phyloP scores from a whole-genome alignment of 2,888 invertebrate species.

The Clunio marinus region DNA sequence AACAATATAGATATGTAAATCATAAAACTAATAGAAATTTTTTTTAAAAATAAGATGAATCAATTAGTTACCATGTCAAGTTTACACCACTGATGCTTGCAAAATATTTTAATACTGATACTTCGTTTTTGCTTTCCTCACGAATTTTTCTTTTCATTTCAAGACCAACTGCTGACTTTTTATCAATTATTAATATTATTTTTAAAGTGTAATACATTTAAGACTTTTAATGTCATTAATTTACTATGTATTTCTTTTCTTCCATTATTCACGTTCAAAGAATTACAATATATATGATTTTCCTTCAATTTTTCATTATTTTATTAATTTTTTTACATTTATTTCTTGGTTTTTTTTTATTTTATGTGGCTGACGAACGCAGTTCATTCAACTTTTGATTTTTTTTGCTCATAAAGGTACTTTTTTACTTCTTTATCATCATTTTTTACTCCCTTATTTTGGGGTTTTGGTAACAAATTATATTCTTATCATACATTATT shows the following conservation, averaged over 20 bases:
- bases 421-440: conserved; percentile 39
- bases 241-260: too few species aligned
- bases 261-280: conserved; percentile 33
- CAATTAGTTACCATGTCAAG: too few species aligned
- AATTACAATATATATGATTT: conserved; percentile 38
- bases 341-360: conserved; percentile 14
- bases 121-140: not conserved
- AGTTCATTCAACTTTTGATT: conserved; percentile 34
- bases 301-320: conserved; percentile 16
- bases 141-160: not conserved
- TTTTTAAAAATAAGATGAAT: too few species aligned
- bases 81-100: too few species aligned
- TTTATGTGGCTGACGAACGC: conserved; percentile 18
- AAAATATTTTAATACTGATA: conserved; percentile 10
- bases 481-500: conserved; percentile 17
- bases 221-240: conserved; percentile 31
- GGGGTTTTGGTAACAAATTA: conserved; percentile 31
- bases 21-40: too few species aligned
- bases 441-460: conserved; percentile 24
- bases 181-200: conserved; percentile 15
- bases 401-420: conserved; percentile 39
- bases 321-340: conserved; percentile 18
- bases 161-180: not conserved
- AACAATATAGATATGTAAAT: too few species aligned
- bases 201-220: conserved; percentile 37